A percentile compares a stretch with the other conserved stretches of the same genome.
phyloP scores from a whole-genome alignment of 2,113 vertebrate species.

The Sciurus niger region DNA sequence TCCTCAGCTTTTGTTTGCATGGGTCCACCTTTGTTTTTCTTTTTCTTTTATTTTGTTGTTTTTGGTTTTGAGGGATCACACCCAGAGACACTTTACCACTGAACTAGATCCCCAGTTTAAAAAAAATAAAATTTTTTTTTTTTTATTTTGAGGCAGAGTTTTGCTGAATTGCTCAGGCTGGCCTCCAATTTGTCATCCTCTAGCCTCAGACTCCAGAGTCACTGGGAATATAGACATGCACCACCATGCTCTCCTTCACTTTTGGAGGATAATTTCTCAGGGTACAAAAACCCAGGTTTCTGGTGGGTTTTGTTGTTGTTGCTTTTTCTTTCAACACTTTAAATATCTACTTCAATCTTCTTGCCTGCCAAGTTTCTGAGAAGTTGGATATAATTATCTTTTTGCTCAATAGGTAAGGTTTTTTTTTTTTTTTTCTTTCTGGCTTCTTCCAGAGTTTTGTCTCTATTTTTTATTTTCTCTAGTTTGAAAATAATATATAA shows the following conservation, averaged over 20 bases:
- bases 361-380: not conserved
- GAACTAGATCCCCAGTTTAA: too few relatives aligned
- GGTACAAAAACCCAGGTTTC: not conserved
- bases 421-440: not conserved
- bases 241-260: not conserved
- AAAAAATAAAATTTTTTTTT: too few relatives aligned
- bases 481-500: not conserved
- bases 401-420: not conserved
- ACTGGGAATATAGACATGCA: too few relatives aligned
- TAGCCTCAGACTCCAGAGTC: too few relatives aligned
- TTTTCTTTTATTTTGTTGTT: not conserved
- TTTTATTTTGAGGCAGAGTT: too few relatives aligned
- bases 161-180: too few relatives aligned
- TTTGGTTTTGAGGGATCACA: too few relatives aligned
- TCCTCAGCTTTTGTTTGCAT: not conserved
- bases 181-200: too few relatives aligned
- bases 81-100: too few relatives aligned
- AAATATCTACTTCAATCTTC: not conserved
- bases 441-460: not conserved
- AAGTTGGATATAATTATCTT: not conserved
- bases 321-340: not conserved
- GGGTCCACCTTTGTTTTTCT: not conserved
- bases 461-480: not conserved
- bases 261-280: not conserved
- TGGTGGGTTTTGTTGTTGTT: not conserved